phyloP scores from a whole-genome alignment of 2,797 vertebrate species.

The Clamator glandarius region DNA sequence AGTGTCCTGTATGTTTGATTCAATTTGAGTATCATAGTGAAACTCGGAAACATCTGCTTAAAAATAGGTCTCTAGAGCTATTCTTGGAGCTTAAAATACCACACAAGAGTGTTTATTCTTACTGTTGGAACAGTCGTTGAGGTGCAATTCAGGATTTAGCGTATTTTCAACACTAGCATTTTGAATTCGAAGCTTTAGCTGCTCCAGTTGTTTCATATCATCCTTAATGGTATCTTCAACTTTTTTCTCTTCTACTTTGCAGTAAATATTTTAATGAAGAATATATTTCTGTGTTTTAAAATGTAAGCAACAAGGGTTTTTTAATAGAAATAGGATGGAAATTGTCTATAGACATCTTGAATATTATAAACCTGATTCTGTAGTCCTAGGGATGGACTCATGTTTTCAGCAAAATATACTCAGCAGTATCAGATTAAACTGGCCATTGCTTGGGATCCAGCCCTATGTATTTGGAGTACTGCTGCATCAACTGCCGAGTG shows the following conservation, averaged over 20 bases:
- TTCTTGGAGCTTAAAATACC: background rate
- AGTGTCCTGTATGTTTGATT: background rate
- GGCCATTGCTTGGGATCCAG: background rate
- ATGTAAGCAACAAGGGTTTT: background rate
- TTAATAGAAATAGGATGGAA: background rate
- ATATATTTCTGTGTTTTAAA: background rate
- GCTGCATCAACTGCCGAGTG: background rate
- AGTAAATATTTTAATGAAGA: background rate
- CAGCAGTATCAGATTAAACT: accelerated
- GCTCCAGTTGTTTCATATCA: accelerated
- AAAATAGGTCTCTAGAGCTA: background rate
- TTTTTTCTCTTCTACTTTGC: background rate
- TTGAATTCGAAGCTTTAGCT: background rate
- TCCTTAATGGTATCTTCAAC: background rate
- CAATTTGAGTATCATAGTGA: background rate
- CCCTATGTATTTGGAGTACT: background rate
- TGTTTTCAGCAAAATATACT: background rate
- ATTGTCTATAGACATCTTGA: background rate
- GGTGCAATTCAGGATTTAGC: background rate
- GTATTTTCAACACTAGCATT: background rate
- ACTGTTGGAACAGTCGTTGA: background rate
- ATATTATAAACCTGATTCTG: background rate
- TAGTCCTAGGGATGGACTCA: background rate
- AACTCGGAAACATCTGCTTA: background rate
- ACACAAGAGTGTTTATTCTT: background rate